Conservation (phyloP, 2,797 vertebrate genomes). For the Sebastes taczanowskii region DNA sequence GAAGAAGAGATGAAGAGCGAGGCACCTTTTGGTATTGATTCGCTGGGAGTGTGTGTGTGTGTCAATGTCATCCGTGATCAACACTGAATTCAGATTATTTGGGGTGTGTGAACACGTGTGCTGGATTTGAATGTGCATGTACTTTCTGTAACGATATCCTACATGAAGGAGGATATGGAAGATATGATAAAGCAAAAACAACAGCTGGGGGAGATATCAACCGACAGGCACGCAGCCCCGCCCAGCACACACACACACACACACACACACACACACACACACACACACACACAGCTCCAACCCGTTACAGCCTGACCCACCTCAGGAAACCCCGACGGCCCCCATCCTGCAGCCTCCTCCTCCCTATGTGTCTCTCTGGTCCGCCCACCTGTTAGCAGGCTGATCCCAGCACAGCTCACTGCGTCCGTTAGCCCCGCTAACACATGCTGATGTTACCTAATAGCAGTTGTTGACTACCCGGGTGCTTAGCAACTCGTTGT, state of each 20-base stretch:
- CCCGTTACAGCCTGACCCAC: conserved; percentile 26
- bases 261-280: not conserved
- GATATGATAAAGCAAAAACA: conserved; percentile 47
- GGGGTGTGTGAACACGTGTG: too few species aligned
- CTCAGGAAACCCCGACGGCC: conserved; percentile 24
- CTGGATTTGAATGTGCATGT: not conserved
- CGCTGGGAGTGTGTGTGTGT: too few species aligned
- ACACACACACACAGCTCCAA: conserved; percentile 22
- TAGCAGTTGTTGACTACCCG: conserved; percentile 20
- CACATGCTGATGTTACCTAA: conserved; percentile 15
- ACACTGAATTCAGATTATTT: not conserved
- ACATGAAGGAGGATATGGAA: conserved; percentile 7
- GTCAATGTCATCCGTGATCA: not conserved
- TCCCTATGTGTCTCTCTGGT: not conserved
- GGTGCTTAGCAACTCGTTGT: conserved; percentile 15
- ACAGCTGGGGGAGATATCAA: conserved; percentile 68
- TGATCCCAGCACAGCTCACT: conserved; percentile 23
- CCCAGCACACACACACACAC: conserved; percentile 12
- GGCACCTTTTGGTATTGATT: not conserved
- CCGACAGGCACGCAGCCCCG: conserved; percentile 33
- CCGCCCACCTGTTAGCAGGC: conserved; percentile 56
- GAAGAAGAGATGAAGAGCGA: not conserved
- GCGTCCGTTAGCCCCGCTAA: not conserved
- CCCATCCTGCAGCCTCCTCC: conserved; percentile 12
- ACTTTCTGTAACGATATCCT: not conserved